Evolutionary conservation across 2,888 invertebrate genomes (phyloP).

Genomic region (Cryptocheilus praepositus): DNA sequence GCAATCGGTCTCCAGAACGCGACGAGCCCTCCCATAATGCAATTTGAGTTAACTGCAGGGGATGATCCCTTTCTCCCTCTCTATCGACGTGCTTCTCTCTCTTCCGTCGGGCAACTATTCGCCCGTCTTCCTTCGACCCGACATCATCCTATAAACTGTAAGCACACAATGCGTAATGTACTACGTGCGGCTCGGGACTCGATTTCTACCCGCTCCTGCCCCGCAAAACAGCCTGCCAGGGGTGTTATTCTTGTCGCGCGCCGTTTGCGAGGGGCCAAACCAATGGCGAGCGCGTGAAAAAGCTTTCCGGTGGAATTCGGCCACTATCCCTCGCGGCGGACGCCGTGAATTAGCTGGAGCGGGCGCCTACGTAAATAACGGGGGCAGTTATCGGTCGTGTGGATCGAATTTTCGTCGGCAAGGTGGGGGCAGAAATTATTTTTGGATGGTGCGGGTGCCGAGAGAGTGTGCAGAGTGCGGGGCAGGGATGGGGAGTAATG

Average conservation of each 20-base stretch:
- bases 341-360: too few species aligned
- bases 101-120: conserved; percentile 30
- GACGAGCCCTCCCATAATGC: conserved; percentile 65
- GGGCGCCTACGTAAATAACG: too few species aligned
- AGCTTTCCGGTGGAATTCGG: too few species aligned
- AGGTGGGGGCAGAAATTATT: too few species aligned
- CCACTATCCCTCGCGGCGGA: too few species aligned
- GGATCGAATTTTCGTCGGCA: too few species aligned
- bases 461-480: too few species aligned
- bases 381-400: too few species aligned
- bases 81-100: too few species aligned
- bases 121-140: conserved; percentile 35
- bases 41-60: conserved; percentile 70
- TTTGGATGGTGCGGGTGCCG: too few species aligned
- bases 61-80: conserved; percentile 50
- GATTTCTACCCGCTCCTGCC: conserved; percentile 36
- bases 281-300: conserved; percentile 7
- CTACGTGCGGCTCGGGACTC: conserved; percentile 48
- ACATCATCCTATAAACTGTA: conserved; percentile 60
- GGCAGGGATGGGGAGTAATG: too few species aligned
- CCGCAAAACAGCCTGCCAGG: conserved; percentile 21
- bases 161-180: conserved; percentile 62
- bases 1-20: conserved; percentile 46
- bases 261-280: background rate
- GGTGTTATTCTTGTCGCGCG: conserved; percentile 46